Conservation (phyloP, 2,113 vertebrate species). For the Panthera tigris region DNA sequence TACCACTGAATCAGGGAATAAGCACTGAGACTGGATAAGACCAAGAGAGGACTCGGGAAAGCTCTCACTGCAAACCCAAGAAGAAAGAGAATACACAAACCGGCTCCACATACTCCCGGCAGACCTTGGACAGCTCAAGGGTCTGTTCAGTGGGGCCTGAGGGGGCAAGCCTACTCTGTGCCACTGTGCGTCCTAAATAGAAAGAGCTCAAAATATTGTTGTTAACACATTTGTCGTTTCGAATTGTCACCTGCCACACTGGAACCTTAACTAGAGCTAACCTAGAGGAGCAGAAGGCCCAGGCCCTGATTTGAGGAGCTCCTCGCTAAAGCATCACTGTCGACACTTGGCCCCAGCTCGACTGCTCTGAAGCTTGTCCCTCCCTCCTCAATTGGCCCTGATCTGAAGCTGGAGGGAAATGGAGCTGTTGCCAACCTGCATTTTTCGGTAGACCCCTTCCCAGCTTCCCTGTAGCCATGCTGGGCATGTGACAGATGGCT, state of each 20-base stretch:
- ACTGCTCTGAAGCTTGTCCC: background rate
- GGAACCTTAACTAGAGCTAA: background rate
- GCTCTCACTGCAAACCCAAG: background rate
- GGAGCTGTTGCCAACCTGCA: background rate
- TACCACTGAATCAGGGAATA: background rate
- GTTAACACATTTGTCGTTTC: background rate
- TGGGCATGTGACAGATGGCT: conserved; percentile 51
- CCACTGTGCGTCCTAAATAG: background rate
- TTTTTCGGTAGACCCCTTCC: background rate
- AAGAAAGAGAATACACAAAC: background rate
- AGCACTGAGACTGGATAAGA: background rate
- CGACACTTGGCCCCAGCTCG: background rate
- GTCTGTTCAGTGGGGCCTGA: background rate
- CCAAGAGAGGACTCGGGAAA: background rate
- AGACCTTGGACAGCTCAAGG: background rate
- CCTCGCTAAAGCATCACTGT: background rate
- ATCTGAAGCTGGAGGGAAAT: background rate
- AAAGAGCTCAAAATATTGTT: background rate
- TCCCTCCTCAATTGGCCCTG: background rate
- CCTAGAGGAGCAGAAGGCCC: background rate
- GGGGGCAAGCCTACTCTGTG: background rate
- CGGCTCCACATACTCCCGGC: background rate
- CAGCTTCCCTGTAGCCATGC: background rate
- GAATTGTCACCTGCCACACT: background rate
- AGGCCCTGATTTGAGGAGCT: background rate